Evolutionary conservation across 1,140 invertebrate genomes (phyloP).

Genomic region (Caenorhabditis inopinata): DNA sequence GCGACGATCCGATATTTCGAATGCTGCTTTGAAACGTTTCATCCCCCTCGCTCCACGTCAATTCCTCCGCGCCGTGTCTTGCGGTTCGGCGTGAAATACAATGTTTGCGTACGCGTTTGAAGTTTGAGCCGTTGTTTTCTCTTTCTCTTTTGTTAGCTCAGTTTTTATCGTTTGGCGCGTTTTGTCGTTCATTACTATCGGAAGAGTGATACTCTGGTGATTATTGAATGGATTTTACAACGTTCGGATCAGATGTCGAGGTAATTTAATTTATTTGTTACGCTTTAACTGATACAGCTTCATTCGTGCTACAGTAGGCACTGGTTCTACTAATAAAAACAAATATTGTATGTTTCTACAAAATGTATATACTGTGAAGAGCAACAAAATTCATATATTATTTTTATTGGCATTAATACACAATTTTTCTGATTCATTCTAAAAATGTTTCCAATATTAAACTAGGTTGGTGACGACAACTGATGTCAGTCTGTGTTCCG

Average conservation of each 20-base stretch:
- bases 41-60: too few species aligned
- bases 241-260: slow-evolving; percentile 1
- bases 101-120: slow-evolving; percentile 6
- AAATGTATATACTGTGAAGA: too few species aligned
- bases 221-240: slow-evolving; percentile 13
- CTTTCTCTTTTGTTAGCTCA: background rate
- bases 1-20: too few species aligned
- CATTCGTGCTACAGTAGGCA: too few species aligned
- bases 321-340: too few species aligned
- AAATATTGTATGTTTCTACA: too few species aligned
- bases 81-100: background rate
- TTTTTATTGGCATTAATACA: too few species aligned
- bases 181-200: background rate
- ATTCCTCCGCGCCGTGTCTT: background rate
- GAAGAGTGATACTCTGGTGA: background rate
- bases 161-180: background rate
- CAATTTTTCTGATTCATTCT: too few species aligned
- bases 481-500: background rate
- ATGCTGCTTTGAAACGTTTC: too few species aligned
- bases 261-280: background rate
- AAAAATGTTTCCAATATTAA: too few species aligned
- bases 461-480: too few species aligned
- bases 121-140: background rate
- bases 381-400: background rate
- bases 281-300: background rate